phyloP scores from a whole-genome alignment of 2,888 invertebrate species.

The Ceratothoa steindachneri region DNA sequence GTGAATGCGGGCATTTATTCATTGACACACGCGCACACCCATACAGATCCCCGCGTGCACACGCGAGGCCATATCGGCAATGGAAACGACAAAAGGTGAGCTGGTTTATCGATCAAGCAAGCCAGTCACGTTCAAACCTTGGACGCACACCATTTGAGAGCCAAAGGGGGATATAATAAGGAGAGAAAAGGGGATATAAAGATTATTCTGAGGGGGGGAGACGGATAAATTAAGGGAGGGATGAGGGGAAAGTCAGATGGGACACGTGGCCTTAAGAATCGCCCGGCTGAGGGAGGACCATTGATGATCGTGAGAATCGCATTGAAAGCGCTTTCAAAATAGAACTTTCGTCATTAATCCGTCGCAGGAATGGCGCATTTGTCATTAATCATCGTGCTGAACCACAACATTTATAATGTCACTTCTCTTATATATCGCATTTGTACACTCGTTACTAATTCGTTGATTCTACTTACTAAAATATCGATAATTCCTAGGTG shows the following conservation, averaged over 20 bases:
- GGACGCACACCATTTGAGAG: background rate
- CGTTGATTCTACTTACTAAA: too few relatives aligned
- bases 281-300: background rate
- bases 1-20: background rate
- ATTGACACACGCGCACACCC: constrained; percentile 4
- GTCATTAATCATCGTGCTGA: background rate
- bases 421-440: too few relatives aligned
- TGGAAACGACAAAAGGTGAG: background rate
- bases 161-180: background rate
- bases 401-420: too few relatives aligned
- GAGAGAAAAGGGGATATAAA: constrained; percentile 1
- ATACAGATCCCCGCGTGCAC: constrained; percentile 13
- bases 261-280: constrained; percentile 10
- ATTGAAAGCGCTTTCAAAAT: background rate
- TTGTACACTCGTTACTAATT: too few relatives aligned
- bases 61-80: background rate
- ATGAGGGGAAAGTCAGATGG: background rate
- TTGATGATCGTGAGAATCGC: constrained; percentile 10
- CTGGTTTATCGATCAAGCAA: background rate
- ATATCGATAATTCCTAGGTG: too few relatives aligned
- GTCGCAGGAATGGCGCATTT: background rate
- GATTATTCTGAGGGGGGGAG: too few relatives aligned
- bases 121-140: background rate
- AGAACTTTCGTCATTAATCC: constrained; percentile 7
- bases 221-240: background rate